phyloP scores from a whole-genome alignment of 2,888 invertebrate genomes.

The Drosophila robusta region DNA sequence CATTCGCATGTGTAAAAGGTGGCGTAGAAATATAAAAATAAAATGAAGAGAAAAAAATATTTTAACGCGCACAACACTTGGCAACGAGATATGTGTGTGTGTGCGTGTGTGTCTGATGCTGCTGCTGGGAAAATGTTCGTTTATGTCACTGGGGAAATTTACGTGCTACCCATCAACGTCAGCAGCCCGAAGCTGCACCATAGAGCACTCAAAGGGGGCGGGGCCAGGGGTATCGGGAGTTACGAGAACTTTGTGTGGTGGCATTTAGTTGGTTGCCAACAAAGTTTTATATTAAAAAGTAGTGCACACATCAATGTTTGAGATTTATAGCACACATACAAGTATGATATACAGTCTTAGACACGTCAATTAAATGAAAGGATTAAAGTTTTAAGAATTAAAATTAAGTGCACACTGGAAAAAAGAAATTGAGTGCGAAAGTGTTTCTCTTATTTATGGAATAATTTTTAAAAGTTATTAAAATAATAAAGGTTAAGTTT shows the following conservation, averaged over 20 bases:
- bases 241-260: constrained; percentile 20
- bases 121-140: constrained; percentile 46
- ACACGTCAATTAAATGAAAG: no score
- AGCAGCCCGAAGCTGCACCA: constrained; percentile 44
- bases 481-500: no score
- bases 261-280: constrained; percentile 26
- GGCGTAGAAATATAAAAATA: constrained; percentile 30
- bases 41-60: constrained; percentile 17
- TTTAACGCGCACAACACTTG: constrained; percentile 55
- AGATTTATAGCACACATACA: neutral
- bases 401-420: no score
- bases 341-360: neutral
- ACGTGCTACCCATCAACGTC: constrained; percentile 65
- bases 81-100: constrained; percentile 1
- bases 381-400: no score
- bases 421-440: no score
- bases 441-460: no score
- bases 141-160: constrained; percentile 75
- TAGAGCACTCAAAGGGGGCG: constrained; percentile 9
- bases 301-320: constrained; percentile 20
- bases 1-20: constrained; percentile 68
- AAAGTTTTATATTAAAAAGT: constrained; percentile 41
- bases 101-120: constrained; percentile 6
- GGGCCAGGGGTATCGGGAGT: neutral
- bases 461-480: no score